Evolutionary conservation across 2,113 vertebrate species (phyloP).

Genomic region (Elephantulus edwardii): DNA sequence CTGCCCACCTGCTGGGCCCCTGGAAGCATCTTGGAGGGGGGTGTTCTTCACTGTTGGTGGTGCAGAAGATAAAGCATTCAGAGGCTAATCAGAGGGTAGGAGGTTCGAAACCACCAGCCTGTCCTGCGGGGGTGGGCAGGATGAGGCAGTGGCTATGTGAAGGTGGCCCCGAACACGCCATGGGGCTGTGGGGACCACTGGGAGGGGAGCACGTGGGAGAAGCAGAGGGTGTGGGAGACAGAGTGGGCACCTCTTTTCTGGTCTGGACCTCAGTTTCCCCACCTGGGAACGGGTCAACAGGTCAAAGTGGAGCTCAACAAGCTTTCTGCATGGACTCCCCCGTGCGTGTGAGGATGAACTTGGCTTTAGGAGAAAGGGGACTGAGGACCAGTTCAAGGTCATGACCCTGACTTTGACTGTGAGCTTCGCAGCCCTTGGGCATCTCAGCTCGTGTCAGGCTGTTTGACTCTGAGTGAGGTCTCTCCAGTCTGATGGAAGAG

Average conservation of each 20-base stretch:
- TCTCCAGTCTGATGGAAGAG: not conserved
- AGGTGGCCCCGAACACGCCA: too few relatives aligned
- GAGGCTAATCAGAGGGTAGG: too few relatives aligned
- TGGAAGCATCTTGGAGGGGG: too few relatives aligned
- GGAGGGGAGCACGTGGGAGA: not conserved
- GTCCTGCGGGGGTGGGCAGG: too few relatives aligned
- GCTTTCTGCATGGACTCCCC: not conserved
- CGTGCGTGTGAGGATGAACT: too few relatives aligned
- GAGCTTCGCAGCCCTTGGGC: not conserved
- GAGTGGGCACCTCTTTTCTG: not conserved
- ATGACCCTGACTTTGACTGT: too few relatives aligned
- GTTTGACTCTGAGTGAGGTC: not conserved
- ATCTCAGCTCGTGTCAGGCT: not conserved
- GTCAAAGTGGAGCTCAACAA: not conserved
- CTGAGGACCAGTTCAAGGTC: not conserved
- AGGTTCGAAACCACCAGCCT: too few relatives aligned
- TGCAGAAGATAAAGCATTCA: too few relatives aligned
- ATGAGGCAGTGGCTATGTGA: too few relatives aligned
- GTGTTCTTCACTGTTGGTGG: too few relatives aligned
- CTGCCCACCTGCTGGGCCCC: too few relatives aligned
- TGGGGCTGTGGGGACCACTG: too few relatives aligned
- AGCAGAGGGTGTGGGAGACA: not conserved
- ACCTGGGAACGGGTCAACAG: rapidly evolving
- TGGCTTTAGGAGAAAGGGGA: not conserved
- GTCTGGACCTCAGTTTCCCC: not conserved